Base-by-base conservation (phyloP, 53 echinoderm and acorn worm genomes). In the Zoroaster sp. region DNA sequence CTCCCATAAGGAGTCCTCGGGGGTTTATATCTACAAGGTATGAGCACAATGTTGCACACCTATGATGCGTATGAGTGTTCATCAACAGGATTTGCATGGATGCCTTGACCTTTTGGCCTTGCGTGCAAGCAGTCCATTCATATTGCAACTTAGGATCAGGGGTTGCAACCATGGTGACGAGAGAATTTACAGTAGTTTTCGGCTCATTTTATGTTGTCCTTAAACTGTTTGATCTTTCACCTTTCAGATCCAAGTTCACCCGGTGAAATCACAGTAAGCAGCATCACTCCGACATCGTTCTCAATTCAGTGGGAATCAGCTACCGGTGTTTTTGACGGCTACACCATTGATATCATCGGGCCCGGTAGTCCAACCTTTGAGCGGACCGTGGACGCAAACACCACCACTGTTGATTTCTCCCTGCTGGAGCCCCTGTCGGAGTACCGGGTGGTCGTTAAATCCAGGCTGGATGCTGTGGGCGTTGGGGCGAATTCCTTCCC, bases 281-380 rank as follows among this genome's bases (percentile, higher is more conserved):
- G 31, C 42, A 49, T 33, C 67, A 87, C 91, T 9, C 87, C 91
- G 25, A 91, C 91, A 36, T 91, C 91, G 0, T 87, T 91, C 72
- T 8, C 13, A 0, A 18, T 59, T 55, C n/a, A 44, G 6, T 91
- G 91, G 91, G 21, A 18, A 25, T 51, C 87, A 8, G 91, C 91
- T 20, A 41, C 0, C 5, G 10, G 21, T 8, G 52, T 32, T 3
- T 63, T 91, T 14, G 72, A 78, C 37, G 77, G 78, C 11, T 87
- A 91, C 72, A 33, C 47, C 37, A 38, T 91, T 14, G 41, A 87
- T 1, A 36, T 91, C 40, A 23, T 53, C 33, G 87, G 91, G 30
- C 65, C 70, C 28, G 83, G 73, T 33, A 42, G 0, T 40, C 41
- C 77, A 3, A 42, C 72, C 15, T 47, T 34, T 14, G 69, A 20